A percentile compares a stretch with the other conserved stretches of the same genome.
phyloP scores from a whole-genome alignment of 1,140 invertebrate genomes.

The Panulirus ornatus region DNA sequence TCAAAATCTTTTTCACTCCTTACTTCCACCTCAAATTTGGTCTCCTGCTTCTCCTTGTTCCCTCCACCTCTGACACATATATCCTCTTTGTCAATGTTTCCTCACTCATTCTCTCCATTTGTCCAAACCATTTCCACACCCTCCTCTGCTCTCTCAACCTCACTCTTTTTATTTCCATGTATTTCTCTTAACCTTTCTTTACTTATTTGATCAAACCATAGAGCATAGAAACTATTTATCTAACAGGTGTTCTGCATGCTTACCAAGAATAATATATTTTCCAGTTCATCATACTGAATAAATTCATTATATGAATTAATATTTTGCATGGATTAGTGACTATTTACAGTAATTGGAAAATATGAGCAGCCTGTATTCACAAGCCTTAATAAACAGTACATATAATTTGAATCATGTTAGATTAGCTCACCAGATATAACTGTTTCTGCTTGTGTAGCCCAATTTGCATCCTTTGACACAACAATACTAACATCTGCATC shows the following conservation, averaged over 20 bases:
- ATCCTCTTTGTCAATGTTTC: too few species aligned
- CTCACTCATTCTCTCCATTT: too few species aligned
- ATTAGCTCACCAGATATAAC: slow-evolving; percentile 60
- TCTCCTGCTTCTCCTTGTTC: too few species aligned
- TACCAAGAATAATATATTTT: not conserved
- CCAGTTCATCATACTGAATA: not conserved
- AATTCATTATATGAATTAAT: not conserved
- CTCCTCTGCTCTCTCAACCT: too few species aligned
- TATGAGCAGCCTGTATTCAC: not conserved
- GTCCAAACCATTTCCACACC: too few species aligned
- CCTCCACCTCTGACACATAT: too few species aligned
- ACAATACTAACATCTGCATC: slow-evolving; percentile 94
- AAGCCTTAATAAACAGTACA: not conserved
- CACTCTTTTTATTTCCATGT: too few species aligned
- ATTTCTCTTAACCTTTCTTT: too few species aligned
- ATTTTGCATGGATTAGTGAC: not conserved
- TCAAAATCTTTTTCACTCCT: too few species aligned
- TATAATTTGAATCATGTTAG: not conserved
- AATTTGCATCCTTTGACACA: slow-evolving; percentile 86
- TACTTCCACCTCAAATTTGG: too few species aligned
- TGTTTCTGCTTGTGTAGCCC: slow-evolving; percentile 86
- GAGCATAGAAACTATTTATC: not conserved
- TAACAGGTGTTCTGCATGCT: not conserved
- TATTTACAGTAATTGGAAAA: not conserved
- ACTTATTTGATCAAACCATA: too few species aligned